Conservation (phyloP, 2,888 invertebrate genomes). For the Tetragnatha montana region DNA sequence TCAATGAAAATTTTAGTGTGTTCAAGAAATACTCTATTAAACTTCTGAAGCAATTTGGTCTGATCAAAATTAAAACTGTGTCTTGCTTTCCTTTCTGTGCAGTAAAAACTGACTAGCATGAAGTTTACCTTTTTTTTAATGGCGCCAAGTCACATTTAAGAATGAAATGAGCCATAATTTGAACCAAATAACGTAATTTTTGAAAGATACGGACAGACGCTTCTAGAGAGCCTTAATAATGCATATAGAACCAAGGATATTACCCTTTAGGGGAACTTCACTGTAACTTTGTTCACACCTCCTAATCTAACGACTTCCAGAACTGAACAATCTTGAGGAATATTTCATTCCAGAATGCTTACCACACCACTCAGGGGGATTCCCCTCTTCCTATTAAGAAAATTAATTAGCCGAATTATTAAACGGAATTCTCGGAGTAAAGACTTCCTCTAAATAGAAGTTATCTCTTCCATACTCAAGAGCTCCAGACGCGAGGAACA, state of each 20-base stretch:
- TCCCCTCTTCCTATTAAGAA: background rate
- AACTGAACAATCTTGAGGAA: background rate
- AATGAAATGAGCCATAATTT: no score
- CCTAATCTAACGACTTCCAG: background rate
- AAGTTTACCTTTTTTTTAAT: no score
- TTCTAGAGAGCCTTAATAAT: no score
- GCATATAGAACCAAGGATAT: background rate
- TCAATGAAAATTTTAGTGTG: no score
- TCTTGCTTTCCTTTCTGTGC: no score
- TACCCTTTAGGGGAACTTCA: background rate
- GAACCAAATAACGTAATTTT: no score
- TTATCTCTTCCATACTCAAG: background rate
- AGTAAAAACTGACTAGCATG: no score
- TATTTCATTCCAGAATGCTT: background rate
- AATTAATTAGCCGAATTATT: background rate
- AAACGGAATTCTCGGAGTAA: background rate
- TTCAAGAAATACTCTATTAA: no score
- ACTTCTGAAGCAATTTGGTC: no score
- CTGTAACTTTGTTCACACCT: background rate
- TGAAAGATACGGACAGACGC: no score
- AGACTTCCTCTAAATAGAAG: background rate
- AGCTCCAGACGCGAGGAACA: background rate
- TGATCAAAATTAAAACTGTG: no score
- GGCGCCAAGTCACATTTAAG: no score
- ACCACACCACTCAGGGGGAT: background rate